Base-by-base conservation (phyloP, 1,140 invertebrate species). In the Drosophila aff. region DNA sequence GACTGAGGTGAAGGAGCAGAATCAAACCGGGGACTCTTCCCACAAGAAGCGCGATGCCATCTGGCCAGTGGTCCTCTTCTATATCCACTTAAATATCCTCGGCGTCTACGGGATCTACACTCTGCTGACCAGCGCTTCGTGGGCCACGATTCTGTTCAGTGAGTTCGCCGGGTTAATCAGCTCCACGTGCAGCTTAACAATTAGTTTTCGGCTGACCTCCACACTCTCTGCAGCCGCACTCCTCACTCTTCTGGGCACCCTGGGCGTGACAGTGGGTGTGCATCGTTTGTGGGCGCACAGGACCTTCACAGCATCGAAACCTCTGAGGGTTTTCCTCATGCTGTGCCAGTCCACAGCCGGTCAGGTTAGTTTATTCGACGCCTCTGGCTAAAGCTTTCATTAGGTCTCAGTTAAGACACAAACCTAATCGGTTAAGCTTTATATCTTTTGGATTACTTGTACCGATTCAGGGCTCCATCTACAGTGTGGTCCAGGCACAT, bases 211-310 rank as follows among this genome's bases (percentile, higher is more conserved):
- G 33, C 0, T 26, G 53, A 46, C 71, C 11, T 28, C 21, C 28
- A 6, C 4, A n/a, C 11, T 21, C 36, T 26, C 16, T 52, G 26
- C 80, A 97, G 96, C 94, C 58, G 7, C 95, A 0, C 61, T 94
- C 0, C 83, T 96, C 50, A 95, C 95, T 41, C 81, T 94, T 2
- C 78, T 96, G 9, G 95, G 94, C 8, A 94, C 94, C 4, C 73
- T 97, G 47, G 96, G 96, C 8, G 93, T 97, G 4, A 99, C 98
- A 1, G 96, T 96, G 41, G 98, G 98, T 2, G 96, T 97, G 1
- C 98, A 99, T 92, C 94, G 98, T 74, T 93, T 99, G 18, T 99
- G 98, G 98, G 95, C 97, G 0, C 98, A 99, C 93, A 92, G 94
- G 41, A 94, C 96, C 0, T 99, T 97, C 92, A 95, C 96, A 81